Evolutionary conservation across 92 coral and sea anemone species (phyloP), one percentile per base, ranked within the genome.

Genomic region (Heliopora coerulea): DNA sequence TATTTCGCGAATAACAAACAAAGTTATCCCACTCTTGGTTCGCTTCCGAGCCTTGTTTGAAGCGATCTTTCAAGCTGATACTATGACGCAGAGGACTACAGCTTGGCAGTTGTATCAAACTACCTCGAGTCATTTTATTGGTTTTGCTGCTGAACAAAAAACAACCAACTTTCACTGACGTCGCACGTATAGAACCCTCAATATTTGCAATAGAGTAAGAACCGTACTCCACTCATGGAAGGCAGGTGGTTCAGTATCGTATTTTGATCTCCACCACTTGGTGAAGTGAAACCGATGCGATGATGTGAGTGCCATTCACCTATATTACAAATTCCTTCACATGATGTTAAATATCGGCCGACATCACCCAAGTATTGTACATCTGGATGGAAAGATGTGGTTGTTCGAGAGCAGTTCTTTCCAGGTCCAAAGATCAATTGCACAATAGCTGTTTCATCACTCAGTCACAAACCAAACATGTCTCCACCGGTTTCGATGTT

Each of bases 291-390:
- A 8, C 77, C 78, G 73, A 91, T 78, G 18, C 79, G 87, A 46
- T 91, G 96, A 49, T 91, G 97, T 3, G 97, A 91, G 59, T 91
- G 97, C 97, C 97, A 91, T 62, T 91, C 97, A 23, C 97, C 97
- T 28, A 91, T 84, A 67, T 91, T 93, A 34, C 97, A 83, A 14
- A 91, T 74, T 81, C 85, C 84, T 72, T 84, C 85, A 24, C 67
- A 59, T 3, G 72, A 26, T 0, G 97, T 87, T 35, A 91, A 73
- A 2, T 80, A 54, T 26, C 63, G 70, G 2, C 97, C 97, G 37
- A 86, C 87, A 23, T 73, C 65, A 40, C 67, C 78, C 27, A 91
- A 81, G 48, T 91, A 91, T 17, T 76, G 79, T 1, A 86, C 63
- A 49, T 91, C 91, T 80, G 89, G 97, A 73, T 78, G 80, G 82